Percentiles rank a stretch among this genome's conserved stretches.
Conservation (phyloP, 1,140 invertebrate genomes). For the Hermetia illucens region DNA sequence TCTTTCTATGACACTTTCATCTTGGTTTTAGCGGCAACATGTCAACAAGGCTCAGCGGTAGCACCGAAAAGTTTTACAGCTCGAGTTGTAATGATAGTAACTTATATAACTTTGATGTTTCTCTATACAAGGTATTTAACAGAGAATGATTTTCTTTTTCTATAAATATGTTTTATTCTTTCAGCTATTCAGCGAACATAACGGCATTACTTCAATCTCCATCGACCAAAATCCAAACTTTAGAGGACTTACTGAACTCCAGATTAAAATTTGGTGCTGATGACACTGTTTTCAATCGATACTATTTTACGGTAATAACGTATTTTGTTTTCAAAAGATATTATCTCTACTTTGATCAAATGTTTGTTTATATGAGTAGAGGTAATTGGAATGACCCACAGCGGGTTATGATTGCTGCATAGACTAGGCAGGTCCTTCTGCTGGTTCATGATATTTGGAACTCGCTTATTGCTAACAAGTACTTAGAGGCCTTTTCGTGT, state of each 20-base stretch:
- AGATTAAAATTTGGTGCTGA: slow-evolving; percentile 41
- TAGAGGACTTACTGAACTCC: slow-evolving; percentile 41
- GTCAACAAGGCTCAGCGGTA: slow-evolving; percentile 37
- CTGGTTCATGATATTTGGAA: too few relatives aligned
- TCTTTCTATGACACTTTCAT: slow-evolving; percentile 25
- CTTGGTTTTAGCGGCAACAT: slow-evolving; percentile 34
- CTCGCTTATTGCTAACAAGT: too few relatives aligned
- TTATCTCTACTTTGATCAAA: slow-evolving; percentile 2
- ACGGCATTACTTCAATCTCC: slow-evolving; percentile 48
- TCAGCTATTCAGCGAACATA: slow-evolving; percentile 48
- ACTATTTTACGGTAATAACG: slow-evolving; percentile 43
- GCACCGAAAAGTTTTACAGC: slow-evolving; percentile 35
- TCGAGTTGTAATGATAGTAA: slow-evolving; percentile 34
- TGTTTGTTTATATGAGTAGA: slow-evolving; percentile 2
- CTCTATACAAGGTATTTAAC: slow-evolving; percentile 8
- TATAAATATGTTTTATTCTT: too few relatives aligned
- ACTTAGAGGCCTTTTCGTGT: too few relatives aligned
- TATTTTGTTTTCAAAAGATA: slow-evolving; percentile 4
- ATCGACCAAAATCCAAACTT: slow-evolving; percentile 39
- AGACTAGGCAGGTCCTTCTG: too few relatives aligned
- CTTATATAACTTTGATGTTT: slow-evolving; percentile 35
- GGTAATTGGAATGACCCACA: too few relatives aligned
- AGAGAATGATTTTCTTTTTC: slow-evolving; percentile 3
- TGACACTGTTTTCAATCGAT: slow-evolving; percentile 44
- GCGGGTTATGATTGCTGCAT: too few relatives aligned